Evolutionary conservation across 2,888 invertebrate genomes (phyloP).

Genomic region (Macroteleia sp.): DNA sequence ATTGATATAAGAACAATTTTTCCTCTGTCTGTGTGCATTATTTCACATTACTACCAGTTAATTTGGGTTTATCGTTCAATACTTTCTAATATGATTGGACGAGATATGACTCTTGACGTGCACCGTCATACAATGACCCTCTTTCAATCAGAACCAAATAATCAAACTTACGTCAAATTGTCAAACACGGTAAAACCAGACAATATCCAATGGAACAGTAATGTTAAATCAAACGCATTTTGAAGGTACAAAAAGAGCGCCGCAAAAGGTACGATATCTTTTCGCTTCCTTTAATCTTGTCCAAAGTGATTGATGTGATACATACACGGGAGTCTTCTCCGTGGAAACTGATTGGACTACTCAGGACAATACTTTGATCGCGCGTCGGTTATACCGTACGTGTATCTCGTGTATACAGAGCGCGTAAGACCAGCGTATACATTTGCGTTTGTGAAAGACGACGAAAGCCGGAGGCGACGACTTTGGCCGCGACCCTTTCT

Average conservation of each 20-base stretch:
- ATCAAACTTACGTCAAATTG: not conserved
- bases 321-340: constrained; percentile 14
- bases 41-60: no score
- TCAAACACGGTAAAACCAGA: constrained; percentile 10
- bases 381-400: constrained; percentile 49
- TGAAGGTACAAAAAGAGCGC: not conserved
- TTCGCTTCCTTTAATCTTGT: constrained; percentile 60
- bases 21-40: no score
- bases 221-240: constrained; percentile 32
- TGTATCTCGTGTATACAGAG: constrained; percentile 41
- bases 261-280: constrained; percentile 25
- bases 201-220: constrained; percentile 3
- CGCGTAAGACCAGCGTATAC: constrained; percentile 36
- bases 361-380: constrained; percentile 64
- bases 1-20: no score
- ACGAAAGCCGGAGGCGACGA: constrained; percentile 68
- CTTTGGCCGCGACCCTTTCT: constrained; percentile 68
- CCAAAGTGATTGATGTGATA: constrained; percentile 33
- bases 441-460: constrained; percentile 69
- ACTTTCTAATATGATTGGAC: not conserved
- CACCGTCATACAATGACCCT: not conserved
- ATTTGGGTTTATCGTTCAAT: no score
- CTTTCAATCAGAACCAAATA: not conserved
- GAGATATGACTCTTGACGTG: not conserved
- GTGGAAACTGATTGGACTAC: constrained; percentile 58